These are phyloP conservation scores for Argyresthia goedartella DNA, from an alignment of 2,888 invertebrate species.

Conservation along the genomic window DNA sequence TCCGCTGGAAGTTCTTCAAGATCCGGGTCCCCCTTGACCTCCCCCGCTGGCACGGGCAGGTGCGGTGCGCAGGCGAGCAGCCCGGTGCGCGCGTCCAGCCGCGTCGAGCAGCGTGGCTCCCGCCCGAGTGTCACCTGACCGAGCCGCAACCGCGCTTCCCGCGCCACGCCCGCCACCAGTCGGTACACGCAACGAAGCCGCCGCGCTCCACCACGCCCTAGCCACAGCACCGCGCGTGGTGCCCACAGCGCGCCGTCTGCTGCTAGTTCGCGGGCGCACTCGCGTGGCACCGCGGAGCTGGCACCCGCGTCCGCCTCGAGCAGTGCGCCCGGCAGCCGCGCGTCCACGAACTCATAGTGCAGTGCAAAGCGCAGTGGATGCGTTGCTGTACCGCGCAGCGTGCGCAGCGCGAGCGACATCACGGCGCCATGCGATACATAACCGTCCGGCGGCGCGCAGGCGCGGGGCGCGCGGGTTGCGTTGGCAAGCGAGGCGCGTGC, in stretches of 20 bases:
- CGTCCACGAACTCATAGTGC: slow-evolving; percentile 88
- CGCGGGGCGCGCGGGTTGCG: slow-evolving; percentile 80
- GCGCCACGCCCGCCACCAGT: slow-evolving; percentile 76
- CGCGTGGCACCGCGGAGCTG: slow-evolving; percentile 39
- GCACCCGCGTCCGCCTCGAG: slow-evolving; percentile 67
- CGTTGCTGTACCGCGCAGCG: slow-evolving; percentile 80
- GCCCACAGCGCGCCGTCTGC: slow-evolving; percentile 75
- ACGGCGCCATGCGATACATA: slow-evolving; percentile 71
- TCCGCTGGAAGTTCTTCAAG: slow-evolving; percentile 14
- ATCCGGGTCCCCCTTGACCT: slow-evolving; percentile 20
- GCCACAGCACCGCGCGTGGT: slow-evolving; percentile 85
- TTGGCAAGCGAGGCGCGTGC: slow-evolving; percentile 84
- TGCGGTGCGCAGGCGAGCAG: slow-evolving; percentile 57
- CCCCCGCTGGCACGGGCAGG: slow-evolving; percentile 15
- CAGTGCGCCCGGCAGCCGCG: slow-evolving; percentile 80
- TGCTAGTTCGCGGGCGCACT: slow-evolving; percentile 41
- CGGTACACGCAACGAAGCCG: slow-evolving; percentile 84
- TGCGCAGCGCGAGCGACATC: slow-evolving; percentile 54
- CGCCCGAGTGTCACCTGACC: slow-evolving; percentile 80
- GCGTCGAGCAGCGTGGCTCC: slow-evolving; percentile 73
- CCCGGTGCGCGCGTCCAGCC: slow-evolving; percentile 79
- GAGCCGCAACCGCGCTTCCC: slow-evolving; percentile 73
- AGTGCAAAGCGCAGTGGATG: slow-evolving; percentile 81
- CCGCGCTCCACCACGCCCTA: slow-evolving; percentile 84
- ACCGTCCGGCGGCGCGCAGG: slow-evolving; percentile 84